Conservation (phyloP, 2,797 vertebrate species). For the Amphiprion clarkii region DNA sequence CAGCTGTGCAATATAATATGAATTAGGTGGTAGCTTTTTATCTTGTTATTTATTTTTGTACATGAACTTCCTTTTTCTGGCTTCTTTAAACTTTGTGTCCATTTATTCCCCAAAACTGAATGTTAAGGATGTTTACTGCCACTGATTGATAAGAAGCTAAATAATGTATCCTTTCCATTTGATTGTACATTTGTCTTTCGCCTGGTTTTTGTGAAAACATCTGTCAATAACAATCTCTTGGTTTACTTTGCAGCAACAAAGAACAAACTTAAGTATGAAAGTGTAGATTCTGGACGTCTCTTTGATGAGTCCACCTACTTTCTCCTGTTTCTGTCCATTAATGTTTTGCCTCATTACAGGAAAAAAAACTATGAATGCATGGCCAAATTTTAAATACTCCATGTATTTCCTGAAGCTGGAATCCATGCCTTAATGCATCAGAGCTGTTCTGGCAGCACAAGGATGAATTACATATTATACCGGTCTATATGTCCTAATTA, state of each 20-base stretch:
- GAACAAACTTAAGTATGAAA: not conserved
- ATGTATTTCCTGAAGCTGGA: no score
- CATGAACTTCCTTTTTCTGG: conserved; percentile 3
- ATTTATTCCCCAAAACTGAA: not conserved
- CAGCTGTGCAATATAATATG: conserved; percentile 40
- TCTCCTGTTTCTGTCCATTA: no score
- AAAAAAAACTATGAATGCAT: no score
- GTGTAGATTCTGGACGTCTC: no score
- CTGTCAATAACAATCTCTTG: not conserved
- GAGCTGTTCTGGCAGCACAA: no score
- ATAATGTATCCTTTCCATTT: not conserved
- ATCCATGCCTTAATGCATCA: no score
- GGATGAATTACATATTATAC: no score
- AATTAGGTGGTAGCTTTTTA: conserved; percentile 23
- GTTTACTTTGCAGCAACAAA: not conserved
- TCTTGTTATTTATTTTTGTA: not conserved
- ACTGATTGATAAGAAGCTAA: not conserved
- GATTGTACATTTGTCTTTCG: not conserved
- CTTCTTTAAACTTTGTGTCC: not conserved
- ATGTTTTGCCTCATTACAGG: no score
- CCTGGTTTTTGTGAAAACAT: not conserved
- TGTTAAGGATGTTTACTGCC: not conserved
- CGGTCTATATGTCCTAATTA: no score
- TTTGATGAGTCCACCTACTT: no score
- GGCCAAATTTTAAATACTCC: no score